phyloP scores from a whole-genome alignment of 1,140 invertebrate genomes.

The Apis dorsata region DNA sequence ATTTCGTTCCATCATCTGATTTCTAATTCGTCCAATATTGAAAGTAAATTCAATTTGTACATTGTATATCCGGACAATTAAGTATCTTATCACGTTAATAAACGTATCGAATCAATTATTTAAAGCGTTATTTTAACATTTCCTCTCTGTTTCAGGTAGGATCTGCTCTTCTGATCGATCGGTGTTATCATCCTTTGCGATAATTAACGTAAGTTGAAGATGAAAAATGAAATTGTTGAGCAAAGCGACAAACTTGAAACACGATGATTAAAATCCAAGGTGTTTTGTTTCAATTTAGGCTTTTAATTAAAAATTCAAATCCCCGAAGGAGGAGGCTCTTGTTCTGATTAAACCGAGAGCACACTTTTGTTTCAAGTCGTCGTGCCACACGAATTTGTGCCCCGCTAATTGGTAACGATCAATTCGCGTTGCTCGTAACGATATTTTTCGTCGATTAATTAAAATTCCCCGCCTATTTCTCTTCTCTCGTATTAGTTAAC shows the following conservation, averaged over 20 bases:
- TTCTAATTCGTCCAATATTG: no score
- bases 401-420: slow-evolving; percentile 7
- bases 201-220: slow-evolving; percentile 25
- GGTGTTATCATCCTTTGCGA: background rate
- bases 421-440: background rate
- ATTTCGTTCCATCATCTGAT: no score
- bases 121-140: background rate
- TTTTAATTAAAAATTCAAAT: slow-evolving; percentile 11
- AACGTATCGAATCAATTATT: no score
- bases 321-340: background rate
- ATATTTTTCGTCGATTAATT: background rate
- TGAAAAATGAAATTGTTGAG: no score
- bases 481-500: background rate
- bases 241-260: background rate
- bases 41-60: no score
- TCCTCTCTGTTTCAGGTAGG: slow-evolving; percentile 28
- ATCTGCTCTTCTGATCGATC: background rate
- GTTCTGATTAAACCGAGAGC: slow-evolving; percentile 1
- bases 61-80: no score
- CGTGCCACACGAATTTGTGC: no score
- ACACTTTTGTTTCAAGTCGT: slow-evolving; percentile 3
- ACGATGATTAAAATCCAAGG: background rate
- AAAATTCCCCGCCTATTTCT: background rate
- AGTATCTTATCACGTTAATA: no score
- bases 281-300: background rate